These are phyloP conservation scores for Paramisgurnus dabryanus DNA, from an alignment of 2,113 vertebrate genomes.

Conservation along the genomic window DNA sequence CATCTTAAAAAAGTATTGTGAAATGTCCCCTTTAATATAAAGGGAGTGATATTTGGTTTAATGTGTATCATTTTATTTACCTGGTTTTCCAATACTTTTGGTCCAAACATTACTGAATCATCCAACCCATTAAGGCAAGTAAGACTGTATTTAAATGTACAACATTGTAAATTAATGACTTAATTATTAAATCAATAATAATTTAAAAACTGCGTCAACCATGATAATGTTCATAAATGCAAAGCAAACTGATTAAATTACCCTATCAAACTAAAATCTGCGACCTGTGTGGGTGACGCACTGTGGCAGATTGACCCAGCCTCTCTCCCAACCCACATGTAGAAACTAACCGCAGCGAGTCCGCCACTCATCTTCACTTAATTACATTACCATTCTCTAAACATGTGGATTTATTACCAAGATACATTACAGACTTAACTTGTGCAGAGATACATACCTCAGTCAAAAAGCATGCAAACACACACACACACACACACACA, in stretches of 20 bases:
- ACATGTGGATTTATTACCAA: neutral
- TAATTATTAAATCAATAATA: no score
- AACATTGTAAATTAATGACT: no score
- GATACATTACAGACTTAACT: slow-evolving; percentile 7
- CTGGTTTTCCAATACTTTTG: no score
- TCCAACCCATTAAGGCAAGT: no score
- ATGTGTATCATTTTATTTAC: no score
- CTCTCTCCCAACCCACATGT: neutral
- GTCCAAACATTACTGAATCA: no score
- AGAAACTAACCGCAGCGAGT: neutral
- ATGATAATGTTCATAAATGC: neutral
- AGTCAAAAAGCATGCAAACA: neutral
- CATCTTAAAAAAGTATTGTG: no score
- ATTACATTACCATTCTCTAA: neutral
- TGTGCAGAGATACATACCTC: neutral
- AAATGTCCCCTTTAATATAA: no score
- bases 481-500: neutral
- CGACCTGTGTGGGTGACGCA: slow-evolving; percentile 7
- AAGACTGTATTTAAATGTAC: no score
- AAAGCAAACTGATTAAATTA: neutral
- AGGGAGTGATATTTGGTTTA: no score
- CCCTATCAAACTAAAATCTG: neutral
- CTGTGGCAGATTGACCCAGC: neutral
- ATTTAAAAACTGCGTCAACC: no score
- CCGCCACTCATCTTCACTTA: slow-evolving; percentile 10